Base-by-base conservation (phyloP, 1,140 invertebrate species). In the Coptotermes formosanus region DNA sequence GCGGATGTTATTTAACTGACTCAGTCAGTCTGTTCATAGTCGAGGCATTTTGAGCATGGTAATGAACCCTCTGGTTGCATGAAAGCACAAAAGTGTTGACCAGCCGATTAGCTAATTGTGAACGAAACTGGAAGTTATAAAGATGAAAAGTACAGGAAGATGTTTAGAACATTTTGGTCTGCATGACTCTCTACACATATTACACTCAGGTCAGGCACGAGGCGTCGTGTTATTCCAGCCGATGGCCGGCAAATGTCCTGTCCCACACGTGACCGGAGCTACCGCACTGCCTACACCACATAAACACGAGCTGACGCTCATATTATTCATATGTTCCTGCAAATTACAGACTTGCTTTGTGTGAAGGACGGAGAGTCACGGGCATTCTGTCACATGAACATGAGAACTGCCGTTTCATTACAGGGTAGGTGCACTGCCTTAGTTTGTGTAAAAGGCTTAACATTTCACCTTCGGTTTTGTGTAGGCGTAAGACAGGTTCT, bases 141-240 rank as follows among this genome's bases (percentile, higher is more conserved):
- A 14, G 6, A 8, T n/a, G 16, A n/a, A 75, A n/a, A 64, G 59
- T 64, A 23, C 59, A 64, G 59, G 59, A 64, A 64, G 59, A 3
- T 64, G 59, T 64, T 64, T 75, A 75, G 64, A 75, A 16, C 7
- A 75, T 75, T 75, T 75, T 25, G 25, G 64, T 8, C 64, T 6
- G 2, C 64, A 30, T 75, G 14, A 0, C n/a, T 7, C n/a, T 30
- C n/a, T 30, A 25, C 64, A 12, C 64, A 75, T 30, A 75, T 75
- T 75, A 75, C 64, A 30, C 64, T 75, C 64, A 75, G 64, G 64
- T 75, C 64, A 75, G 64, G 64, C 64, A 75, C 64, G 64, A 25
- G 64, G 64, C 64, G 1, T 75, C 64, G n/a, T 75, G 64, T 75
- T 75, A 75, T 75, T 75, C 64, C 64, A 30, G 25, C 64, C n/a